Evolutionary conservation across 2,888 invertebrate species (phyloP), one percentile per base, ranked within the genome.

Genomic region (Acrocyrtus sp.): DNA sequence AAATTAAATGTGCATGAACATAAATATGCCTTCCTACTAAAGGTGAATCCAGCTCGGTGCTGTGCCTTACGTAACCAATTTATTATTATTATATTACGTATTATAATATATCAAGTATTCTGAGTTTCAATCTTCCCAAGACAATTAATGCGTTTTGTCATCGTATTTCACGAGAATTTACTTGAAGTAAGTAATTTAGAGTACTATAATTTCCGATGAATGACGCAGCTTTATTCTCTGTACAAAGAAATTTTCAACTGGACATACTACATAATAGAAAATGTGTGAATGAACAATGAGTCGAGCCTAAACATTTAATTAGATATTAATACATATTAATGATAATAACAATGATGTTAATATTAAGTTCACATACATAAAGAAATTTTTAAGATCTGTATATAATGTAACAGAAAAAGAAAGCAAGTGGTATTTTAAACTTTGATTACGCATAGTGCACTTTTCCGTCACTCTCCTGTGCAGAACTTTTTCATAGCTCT

Each of bases 401-500:
- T 56, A 17, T 8, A 21, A 10, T 54, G 41, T 3, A 3, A 48
- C 48, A 48, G 48, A 3, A 48, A 22, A 19, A 48, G 21, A 47
- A n/a, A 47, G 12, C n/a, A n/a, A n/a, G n/a, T n/a, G n/a, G n/a
- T n/a, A n/a, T n/a, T n/a, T n/a, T n/a, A n/a, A n/a, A n/a, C n/a
- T n/a, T n/a, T n/a, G n/a, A n/a, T n/a, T n/a, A n/a, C n/a, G n/a
- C n/a, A n/a, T n/a, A n/a, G n/a, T n/a, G n/a, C n/a, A n/a, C n/a
- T n/a, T n/a, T n/a, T n/a, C n/a, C n/a, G n/a, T n/a, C n/a, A n/a
- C n/a, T n/a, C n/a, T n/a, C n/a, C n/a, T n/a, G n/a, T 53, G 62
- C 83, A 83, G 81, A 83, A 81, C 69, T 83, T 89, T 82, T 87
- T 89, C 70, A 90, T 87, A 65, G 89, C 88, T 79, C 84, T 84